phyloP scores from a whole-genome alignment of 92 coral and sea anemone species.

The Epizoanthus illoricatus region DNA sequence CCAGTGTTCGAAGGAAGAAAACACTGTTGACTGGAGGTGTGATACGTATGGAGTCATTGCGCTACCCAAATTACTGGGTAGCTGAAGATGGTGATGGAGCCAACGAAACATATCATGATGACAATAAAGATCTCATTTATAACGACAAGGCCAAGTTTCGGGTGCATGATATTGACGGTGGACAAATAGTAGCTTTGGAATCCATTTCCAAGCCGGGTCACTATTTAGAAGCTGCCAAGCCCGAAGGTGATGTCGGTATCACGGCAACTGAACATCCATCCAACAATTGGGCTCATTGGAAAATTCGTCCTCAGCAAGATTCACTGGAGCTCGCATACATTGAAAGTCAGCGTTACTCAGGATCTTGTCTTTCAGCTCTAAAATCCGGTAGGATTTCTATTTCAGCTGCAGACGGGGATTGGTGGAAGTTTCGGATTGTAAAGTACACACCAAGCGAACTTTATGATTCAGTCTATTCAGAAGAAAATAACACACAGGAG shows the following conservation, averaged over 20 bases:
- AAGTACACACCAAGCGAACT: not conserved
- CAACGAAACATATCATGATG: not conserved
- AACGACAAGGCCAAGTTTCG: not conserved
- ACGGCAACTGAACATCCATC: not conserved
- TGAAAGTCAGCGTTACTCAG: not conserved
- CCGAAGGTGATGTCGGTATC: not conserved
- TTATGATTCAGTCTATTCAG: not conserved
- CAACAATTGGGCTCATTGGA: not conserved
- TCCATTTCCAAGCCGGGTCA: not conserved
- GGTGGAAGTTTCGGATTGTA: not conserved
- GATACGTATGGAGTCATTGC: too few species aligned
- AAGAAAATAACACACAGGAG: not conserved
- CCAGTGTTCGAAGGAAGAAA: too few species aligned
- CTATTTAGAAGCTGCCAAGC: not conserved
- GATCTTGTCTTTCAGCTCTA: not conserved
- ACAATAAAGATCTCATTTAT: not conserved
- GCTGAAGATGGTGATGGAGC: not conserved
- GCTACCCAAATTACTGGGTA: too few species aligned
- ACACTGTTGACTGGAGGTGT: too few species aligned
- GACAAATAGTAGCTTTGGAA: not conserved
- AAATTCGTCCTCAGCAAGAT: not conserved
- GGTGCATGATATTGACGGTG: not conserved
- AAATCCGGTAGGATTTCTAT: not conserved
- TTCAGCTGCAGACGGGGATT: too few species aligned
- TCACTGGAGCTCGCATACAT: not conserved